These are phyloP conservation scores for Orthonychiurus folsomi DNA, from an alignment of 2,888 invertebrate species.

Conservation along the genomic window DNA sequence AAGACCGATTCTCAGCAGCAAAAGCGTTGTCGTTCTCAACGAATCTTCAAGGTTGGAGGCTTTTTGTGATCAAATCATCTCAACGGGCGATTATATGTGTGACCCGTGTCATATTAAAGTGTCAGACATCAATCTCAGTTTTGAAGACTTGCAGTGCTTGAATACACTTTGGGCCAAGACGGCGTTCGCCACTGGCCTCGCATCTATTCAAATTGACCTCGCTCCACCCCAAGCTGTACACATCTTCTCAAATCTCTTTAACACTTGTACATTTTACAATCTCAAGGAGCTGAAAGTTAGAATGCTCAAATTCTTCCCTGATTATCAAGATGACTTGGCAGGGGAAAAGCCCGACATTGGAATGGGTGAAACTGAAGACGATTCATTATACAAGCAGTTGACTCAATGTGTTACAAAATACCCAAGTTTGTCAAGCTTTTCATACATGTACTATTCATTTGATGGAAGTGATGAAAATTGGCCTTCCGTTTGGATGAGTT, in stretches of 20 bases:
- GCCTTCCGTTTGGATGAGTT: not conserved
- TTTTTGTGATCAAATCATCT: not conserved
- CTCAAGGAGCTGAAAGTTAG: not conserved
- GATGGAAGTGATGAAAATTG: not conserved
- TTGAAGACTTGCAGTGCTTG: not conserved
- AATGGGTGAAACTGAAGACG: not conserved
- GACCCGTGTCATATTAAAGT: too few species aligned
- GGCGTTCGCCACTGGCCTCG: not conserved
- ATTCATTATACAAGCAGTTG: not conserved
- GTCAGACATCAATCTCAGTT: not conserved
- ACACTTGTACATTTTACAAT: not conserved
- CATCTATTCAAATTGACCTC: not conserved
- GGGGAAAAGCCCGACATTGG: conserved; percentile 1
- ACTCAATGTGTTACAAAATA: not conserved
- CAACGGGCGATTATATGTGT: too few species aligned
- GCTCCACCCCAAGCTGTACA: not conserved
- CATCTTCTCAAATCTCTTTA: not conserved
- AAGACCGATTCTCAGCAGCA: not conserved
- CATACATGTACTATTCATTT: not conserved
- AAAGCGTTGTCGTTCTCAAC: not conserved
- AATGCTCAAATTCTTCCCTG: not conserved
- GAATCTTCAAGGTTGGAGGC: not conserved
- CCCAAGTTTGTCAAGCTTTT: not conserved
- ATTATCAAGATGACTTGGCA: not conserved
- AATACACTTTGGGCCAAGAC: not conserved